A percentile compares a stretch with the other conserved stretches of the same genome.
phyloP scores from a whole-genome alignment of 1,140 invertebrate species.

The Drosophila pachea region DNA sequence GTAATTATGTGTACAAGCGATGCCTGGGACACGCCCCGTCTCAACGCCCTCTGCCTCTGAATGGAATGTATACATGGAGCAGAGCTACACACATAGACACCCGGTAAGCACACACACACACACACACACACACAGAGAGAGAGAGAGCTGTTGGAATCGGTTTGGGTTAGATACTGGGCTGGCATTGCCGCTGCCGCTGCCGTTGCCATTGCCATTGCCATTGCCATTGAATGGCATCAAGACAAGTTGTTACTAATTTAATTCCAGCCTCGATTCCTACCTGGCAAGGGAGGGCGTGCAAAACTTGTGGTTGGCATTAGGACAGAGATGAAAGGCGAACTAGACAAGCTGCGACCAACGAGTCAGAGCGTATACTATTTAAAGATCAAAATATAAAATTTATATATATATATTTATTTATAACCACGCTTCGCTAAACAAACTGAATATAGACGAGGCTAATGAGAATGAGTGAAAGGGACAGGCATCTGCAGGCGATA shows the following conservation, averaged over 20 bases:
- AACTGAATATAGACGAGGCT: background rate
- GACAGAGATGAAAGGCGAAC: conserved; percentile 10
- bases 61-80: conserved; percentile 3
- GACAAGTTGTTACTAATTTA: conserved; percentile 72
- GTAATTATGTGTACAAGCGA: conserved; percentile 75
- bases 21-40: conserved; percentile 30
- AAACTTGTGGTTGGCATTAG: background rate
- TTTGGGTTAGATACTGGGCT: conserved; percentile 6
- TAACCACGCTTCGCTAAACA: conserved; percentile 16
- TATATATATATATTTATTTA: conserved; percentile 17
- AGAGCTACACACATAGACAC: too few relatives aligned
- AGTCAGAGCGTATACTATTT: conserved; percentile 7
- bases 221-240: conserved; percentile 59
- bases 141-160: conserved; percentile 4
- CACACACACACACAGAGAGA: too few relatives aligned
- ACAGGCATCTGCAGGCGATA: too few relatives aligned
- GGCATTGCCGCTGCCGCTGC: conserved; percentile 11
- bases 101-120: conserved; percentile 10
- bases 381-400: conserved; percentile 22
- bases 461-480: too few relatives aligned
- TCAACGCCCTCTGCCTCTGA: conserved; percentile 3
- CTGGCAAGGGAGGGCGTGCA: background rate
- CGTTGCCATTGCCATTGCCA: conserved; percentile 34
- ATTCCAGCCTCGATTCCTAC: conserved; percentile 54
- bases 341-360: background rate